Base-by-base conservation (phyloP, 2,113 vertebrate species). In the Coryphaenoides rupestris region DNA sequence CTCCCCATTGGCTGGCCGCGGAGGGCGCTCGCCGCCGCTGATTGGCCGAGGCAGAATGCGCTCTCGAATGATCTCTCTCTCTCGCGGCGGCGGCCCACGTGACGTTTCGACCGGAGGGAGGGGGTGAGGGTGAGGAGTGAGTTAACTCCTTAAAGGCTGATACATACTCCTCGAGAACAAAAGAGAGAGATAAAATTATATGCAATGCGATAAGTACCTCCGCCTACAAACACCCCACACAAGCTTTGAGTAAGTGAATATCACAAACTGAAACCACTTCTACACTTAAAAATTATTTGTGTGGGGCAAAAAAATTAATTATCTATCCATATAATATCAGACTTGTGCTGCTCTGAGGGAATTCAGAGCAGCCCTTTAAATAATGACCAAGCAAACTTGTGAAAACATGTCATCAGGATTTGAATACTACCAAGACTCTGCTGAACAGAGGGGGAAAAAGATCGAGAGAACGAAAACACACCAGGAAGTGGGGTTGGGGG, bases 41-140 rank as follows among this genome's bases (percentile, higher is more conserved):
- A 91, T 92, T 92, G 90, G 91, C 3, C 46, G 49, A 57, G 53
- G 71, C n/a, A 77, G 84, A 90, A 91, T 89, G 90, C 89, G 89
- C 86, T 88, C 87, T 90, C 78, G 75, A 89, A 86, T 88, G 86
- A 90, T 91, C 89, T 91, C 84, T n/a, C n/a, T n/a, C n/a, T n/a
- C n/a, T n/a, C n/a, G n/a, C n/a, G n/a, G n/a, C n/a, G n/a, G 90
- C 91, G 88, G 84, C 83, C 86, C 86, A 90, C 79, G 73, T 80
- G 83, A 70, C 65, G 73, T 64, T 71, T 69, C n/a, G n/a, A 67
- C 59, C 62, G 19, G 61, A 69, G 73, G 60, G 60, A 64, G 58
- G 50, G 50, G 49, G 15, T n/a, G n/a, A n/a, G n/a, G n/a, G n/a
- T n/a, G n/a, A n/a, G n/a, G 52, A 63, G n/a, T n/a, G n/a, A 47